Evolutionary conservation across 2,888 invertebrate genomes (phyloP).

Genomic region (Pycnomerus fuliginosus): DNA sequence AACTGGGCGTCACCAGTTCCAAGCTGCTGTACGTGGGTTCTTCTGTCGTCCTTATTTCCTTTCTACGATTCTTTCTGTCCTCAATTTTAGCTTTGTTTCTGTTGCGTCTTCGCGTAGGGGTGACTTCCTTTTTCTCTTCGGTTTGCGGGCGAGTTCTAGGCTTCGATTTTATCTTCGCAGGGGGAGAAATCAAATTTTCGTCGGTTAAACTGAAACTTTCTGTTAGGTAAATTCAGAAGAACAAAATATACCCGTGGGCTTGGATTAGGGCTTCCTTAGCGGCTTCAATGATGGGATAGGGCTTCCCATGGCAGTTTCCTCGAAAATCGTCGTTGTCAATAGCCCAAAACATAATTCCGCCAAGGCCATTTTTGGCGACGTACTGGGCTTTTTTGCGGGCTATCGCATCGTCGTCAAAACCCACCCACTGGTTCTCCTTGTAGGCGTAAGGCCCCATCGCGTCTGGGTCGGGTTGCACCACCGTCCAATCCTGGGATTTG

Average conservation of each 20-base stretch:
- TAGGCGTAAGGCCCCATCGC: conserved; percentile 90
- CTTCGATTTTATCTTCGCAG: conserved; percentile 44
- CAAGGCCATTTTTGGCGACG: conserved; percentile 79
- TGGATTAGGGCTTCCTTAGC: conserved; percentile 78
- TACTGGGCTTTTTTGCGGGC: conserved; percentile 81
- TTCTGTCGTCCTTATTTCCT: conserved; percentile 51
- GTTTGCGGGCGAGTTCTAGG: conserved; percentile 31
- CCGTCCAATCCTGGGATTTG: conserved; percentile 75
- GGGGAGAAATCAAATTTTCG: conserved; percentile 47
- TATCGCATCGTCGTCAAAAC: conserved; percentile 85
- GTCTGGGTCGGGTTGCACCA: conserved; percentile 75
- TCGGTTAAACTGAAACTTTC: conserved; percentile 41
- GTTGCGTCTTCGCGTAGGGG: conserved; percentile 18
- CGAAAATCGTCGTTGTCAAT: conserved; percentile 94
- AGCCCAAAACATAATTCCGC: conserved; percentile 93
- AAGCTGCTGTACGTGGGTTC: conserved; percentile 54
- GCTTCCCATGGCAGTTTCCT: conserved; percentile 81
- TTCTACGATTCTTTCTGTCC: conserved; percentile 16
- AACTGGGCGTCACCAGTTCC: conserved; percentile 50
- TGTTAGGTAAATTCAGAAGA: not conserved
- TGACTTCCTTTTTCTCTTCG: too few species aligned
- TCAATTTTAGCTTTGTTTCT: conserved; percentile 30
- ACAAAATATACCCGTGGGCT: conserved; percentile 59
- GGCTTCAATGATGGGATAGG: conserved; percentile 89
- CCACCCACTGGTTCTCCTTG: conserved; percentile 89